These are phyloP conservation scores for Anas flavirostris DNA, from an alignment of 2,797 vertebrate genomes.

Conservation along the genomic window DNA sequence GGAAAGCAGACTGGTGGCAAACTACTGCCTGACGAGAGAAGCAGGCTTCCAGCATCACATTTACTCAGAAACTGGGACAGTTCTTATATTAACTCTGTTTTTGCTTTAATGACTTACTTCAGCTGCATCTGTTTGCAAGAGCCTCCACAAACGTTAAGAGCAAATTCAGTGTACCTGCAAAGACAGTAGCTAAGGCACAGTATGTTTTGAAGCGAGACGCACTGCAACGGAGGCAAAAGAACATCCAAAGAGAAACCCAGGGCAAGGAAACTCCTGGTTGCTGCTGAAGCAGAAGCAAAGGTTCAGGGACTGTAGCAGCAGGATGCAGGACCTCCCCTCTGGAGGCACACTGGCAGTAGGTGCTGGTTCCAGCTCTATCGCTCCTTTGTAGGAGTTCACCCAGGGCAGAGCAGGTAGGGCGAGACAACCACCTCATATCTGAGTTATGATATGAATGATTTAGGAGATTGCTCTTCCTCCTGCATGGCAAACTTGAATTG, in stretches of 20 bases:
- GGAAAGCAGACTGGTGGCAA: background rate
- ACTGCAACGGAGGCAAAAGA: background rate
- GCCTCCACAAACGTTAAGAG: background rate
- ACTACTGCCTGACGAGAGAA: background rate
- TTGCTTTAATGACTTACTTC: background rate
- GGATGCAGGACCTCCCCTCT: background rate
- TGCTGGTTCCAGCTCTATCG: background rate
- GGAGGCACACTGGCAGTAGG: rapidly evolving
- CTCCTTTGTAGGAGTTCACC: background rate
- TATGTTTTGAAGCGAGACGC: background rate
- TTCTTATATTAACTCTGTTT: background rate
- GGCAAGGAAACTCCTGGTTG: background rate
- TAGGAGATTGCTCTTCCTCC: background rate
- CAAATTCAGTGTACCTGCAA: background rate
- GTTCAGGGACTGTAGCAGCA: background rate
- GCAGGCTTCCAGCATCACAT: background rate
- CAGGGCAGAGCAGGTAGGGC: background rate
- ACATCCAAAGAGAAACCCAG: background rate
- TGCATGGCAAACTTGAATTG: background rate
- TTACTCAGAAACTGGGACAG: background rate
- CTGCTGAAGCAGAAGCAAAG: background rate
- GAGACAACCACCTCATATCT: background rate
- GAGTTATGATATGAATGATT: background rate
- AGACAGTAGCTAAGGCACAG: background rate
- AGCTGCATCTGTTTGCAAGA: background rate